Conservation (phyloP, 2,888 invertebrate species). For the Gerris lacustris region DNA sequence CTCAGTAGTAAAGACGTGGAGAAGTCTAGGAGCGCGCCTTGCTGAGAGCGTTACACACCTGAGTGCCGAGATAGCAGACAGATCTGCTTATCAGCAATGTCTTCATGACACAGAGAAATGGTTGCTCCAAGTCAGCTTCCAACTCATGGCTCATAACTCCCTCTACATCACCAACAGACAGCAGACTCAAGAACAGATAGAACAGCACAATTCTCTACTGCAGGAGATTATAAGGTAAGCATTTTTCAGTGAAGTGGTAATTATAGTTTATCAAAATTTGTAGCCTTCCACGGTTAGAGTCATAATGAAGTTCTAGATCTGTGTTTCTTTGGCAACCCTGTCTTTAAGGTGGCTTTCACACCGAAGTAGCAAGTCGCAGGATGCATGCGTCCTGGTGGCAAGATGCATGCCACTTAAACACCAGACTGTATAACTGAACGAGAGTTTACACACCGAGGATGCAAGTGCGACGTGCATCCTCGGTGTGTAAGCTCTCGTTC, state of each 20-base stretch:
- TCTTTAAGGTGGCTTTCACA: too few relatives aligned
- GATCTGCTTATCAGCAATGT: constrained; percentile 74
- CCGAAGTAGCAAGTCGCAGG: too few relatives aligned
- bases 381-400: too few relatives aligned
- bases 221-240: constrained; percentile 42
- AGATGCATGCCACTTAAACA: too few relatives aligned
- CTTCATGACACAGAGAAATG: constrained; percentile 92
- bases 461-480: too few relatives aligned
- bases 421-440: too few relatives aligned
- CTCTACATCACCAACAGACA: constrained; percentile 81
- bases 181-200: constrained; percentile 79
- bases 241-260: neutral
- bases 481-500: too few relatives aligned
- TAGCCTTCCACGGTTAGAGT: too few relatives aligned
- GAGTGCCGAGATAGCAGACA: constrained; percentile 71
- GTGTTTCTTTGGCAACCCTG: too few relatives aligned
- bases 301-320: too few relatives aligned
- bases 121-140: constrained; percentile 87
- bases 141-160: constrained; percentile 90
- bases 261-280: too few relatives aligned
- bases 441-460: too few relatives aligned
- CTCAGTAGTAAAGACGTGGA: constrained; percentile 18
- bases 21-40: constrained; percentile 16
- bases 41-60: constrained; percentile 35
- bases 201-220: constrained; percentile 66